Evolutionary conservation across 2,888 invertebrate species (phyloP), one percentile per base, ranked within the genome.

Genomic region (Polyommatus iphigenia): DNA sequence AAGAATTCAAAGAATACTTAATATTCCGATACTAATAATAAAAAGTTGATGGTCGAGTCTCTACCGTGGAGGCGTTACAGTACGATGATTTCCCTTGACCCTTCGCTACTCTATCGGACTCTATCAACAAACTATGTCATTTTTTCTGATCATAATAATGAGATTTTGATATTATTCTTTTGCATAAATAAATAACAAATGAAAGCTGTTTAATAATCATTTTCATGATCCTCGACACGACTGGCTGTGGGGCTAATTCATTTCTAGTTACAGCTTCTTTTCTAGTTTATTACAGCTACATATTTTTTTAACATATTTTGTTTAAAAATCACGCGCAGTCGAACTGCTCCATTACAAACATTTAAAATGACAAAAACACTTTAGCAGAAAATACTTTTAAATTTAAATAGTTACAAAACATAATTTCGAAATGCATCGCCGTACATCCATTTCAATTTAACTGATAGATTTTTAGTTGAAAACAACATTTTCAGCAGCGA

Each of bases 381-480:
- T 24, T 29, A 62, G 24, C 24, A 62, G 13, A 62, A 24, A 13
- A 24, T 24, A 62, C 62, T 62, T 62, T 24, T 20, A 10, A 59
- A 13, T 5, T 29, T 32, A 32, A 32, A 67, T 15, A 67, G 67
- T 32, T 29, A 67, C 24, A 67, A 15, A 67, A 67, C 29, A 67
- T 67, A 29, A 67, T 67, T 67, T 29, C 5, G 18, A 67, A 67
- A 67, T 32, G 29, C 67, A 67, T 18, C 7, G 20, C 62, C 10
- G 13, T 24, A 24, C 24, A 62, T 62, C 4, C 10, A 67, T 67
- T 32, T 67, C 29, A 32, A 67, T 67, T 67, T 7, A 62, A 75
- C 80, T 71, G 41, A 72, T 72, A 36, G 5, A 72, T 72, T 72
- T 62, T 72, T 72, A 50, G 73, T 73, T 73, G 24, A 41, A 73